phyloP scores from a whole-genome alignment of 2,888 invertebrate genomes.

The Hydropsyche betteni region DNA sequence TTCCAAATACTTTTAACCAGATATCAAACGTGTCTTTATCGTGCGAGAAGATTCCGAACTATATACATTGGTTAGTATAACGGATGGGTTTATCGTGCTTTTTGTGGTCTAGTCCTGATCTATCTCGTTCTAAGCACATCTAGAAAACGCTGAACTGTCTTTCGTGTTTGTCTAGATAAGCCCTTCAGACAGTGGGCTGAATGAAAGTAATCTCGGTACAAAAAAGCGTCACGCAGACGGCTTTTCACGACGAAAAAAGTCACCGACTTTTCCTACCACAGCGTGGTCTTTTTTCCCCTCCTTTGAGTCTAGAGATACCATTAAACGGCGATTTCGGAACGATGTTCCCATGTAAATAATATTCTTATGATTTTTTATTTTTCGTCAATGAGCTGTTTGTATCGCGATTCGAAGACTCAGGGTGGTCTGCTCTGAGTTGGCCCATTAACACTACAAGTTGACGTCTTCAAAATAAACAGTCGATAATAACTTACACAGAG shows the following conservation, averaged over 20 bases:
- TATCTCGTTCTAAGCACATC: constrained; percentile 10
- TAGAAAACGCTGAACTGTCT: constrained; percentile 14
- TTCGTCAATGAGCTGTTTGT: background rate
- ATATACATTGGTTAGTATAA: no score
- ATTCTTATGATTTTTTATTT: constrained; percentile 4
- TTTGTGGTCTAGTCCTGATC: no score
- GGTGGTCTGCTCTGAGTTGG: constrained; percentile 22
- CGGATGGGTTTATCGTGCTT: no score
- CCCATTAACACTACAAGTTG: constrained; percentile 12
- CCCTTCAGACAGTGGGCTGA: constrained; percentile 20
- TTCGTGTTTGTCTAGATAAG: constrained; percentile 20
- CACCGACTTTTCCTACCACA: no score
- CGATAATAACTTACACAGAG: constrained; percentile 7
- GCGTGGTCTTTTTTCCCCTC: no score
- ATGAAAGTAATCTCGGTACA: constrained; percentile 22
- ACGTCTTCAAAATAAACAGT: constrained; percentile 30
- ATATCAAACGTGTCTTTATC: no score
- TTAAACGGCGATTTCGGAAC: no score
- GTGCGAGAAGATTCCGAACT: no score
- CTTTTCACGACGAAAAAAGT: no score
- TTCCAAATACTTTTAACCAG: no score
- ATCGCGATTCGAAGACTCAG: constrained; percentile 9
- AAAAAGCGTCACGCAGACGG: background rate
- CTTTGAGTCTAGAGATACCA: no score
- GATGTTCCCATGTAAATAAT: no score